phyloP scores from a whole-genome alignment of 1,140 invertebrate species.

The Drosophila virilis region DNA sequence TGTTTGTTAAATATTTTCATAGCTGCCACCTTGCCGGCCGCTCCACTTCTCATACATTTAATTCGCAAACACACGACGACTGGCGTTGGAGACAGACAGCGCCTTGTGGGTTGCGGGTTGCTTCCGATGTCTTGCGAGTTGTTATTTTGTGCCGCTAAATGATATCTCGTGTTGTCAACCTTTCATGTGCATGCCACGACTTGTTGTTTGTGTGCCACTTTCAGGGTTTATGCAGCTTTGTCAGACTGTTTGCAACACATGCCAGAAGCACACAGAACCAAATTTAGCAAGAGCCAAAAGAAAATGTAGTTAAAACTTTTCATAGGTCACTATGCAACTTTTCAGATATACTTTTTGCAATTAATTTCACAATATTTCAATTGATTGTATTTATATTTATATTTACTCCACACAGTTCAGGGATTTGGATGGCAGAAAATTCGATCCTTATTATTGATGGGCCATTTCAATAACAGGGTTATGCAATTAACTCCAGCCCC shows the following conservation, averaged over 20 bases:
- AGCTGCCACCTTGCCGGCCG: constrained; percentile 4
- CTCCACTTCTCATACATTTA: constrained; percentile 27
- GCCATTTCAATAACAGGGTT: no score
- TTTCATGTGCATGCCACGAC: constrained; percentile 21
- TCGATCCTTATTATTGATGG: no score
- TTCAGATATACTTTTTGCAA: neutral
- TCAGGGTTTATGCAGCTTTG: neutral
- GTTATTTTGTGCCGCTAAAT: constrained; percentile 41
- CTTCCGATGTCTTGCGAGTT: constrained; percentile 31
- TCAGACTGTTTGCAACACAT: neutral
- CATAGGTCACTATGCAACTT: neutral
- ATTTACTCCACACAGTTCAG: no score
- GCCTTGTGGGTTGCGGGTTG: neutral
- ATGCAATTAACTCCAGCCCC: no score
- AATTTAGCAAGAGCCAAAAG: neutral
- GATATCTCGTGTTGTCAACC: constrained; percentile 70
- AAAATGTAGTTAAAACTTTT: neutral
- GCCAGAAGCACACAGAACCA: neutral
- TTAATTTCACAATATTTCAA: no score
- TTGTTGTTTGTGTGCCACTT: neutral
- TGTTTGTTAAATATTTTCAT: constrained; percentile 55
- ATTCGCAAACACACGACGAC: constrained; percentile 45
- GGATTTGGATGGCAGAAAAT: no score
- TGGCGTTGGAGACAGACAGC: neutral
- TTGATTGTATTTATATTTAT: no score